These are phyloP conservation scores for Hepsetus odoe DNA, from an alignment of 2,113 vertebrate genomes.

Conservation along the genomic window DNA sequence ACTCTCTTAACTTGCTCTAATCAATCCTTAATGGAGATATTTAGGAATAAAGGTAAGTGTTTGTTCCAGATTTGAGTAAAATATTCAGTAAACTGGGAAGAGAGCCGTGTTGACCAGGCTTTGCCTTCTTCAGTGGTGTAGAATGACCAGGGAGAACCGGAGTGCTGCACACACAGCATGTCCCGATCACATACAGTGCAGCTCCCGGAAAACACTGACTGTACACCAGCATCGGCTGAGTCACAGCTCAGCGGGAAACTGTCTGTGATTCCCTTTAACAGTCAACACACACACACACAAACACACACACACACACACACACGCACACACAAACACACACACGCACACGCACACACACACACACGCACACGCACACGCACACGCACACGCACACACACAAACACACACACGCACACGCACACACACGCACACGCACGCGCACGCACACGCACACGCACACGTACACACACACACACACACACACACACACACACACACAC, in stretches of 20 bases:
- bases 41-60: too few species aligned
- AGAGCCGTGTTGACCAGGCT: not conserved
- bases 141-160: not conserved
- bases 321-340: too few species aligned
- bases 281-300: not conserved
- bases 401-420: too few species aligned
- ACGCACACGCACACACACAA: too few species aligned
- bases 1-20: too few species aligned
- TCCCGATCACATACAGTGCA: not conserved
- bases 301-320: slow-evolving; percentile 6
- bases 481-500: too few species aligned
- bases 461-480: slow-evolving; percentile 12
- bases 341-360: too few species aligned
- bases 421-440: slow-evolving; percentile 1
- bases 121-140: not conserved
- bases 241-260: slow-evolving; percentile 39
- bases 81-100: not conserved
- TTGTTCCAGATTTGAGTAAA: not conserved
- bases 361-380: too few species aligned
- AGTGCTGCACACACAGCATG: too few species aligned
- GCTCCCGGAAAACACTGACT: not conserved
- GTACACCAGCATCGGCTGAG: slow-evolving; percentile 20
- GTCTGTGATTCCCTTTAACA: slow-evolving; percentile 25
- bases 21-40: too few species aligned
- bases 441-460: slow-evolving; percentile 17